Conservation (phyloP, 2,797 vertebrate species). For the Phalanger gymnotis region DNA sequence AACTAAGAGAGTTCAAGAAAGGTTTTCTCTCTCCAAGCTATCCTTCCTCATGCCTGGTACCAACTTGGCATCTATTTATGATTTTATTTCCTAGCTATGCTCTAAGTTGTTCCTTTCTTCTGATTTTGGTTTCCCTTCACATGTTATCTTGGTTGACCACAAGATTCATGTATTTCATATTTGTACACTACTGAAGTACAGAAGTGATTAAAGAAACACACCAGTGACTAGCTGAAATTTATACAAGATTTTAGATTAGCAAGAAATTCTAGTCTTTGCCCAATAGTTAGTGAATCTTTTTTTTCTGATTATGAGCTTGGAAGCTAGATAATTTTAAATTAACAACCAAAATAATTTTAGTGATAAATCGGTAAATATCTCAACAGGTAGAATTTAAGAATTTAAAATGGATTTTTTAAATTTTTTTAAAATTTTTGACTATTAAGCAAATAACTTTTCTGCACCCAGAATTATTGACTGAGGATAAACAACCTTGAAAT, state of each 20-base stretch:
- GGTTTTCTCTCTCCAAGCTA: no score
- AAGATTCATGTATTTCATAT: background rate
- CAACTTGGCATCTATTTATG: background rate
- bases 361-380: background rate
- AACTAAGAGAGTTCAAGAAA: background rate
- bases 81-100: background rate
- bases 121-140: background rate
- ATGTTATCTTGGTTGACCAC: background rate
- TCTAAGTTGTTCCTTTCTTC: background rate
- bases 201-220: background rate
- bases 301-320: background rate
- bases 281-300: background rate
- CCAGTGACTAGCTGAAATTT: background rate
- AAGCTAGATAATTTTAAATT: background rate
- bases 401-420: background rate
- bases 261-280: background rate
- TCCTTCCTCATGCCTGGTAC: background rate
- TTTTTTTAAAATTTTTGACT: no score
- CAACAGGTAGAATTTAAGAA: background rate
- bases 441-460: background rate
- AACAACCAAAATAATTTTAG: background rate
- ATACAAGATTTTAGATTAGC: background rate
- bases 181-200: background rate
- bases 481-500: background rate
- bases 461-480: background rate